Conservation (phyloP, 1,140 invertebrate genomes). For the Latrodectus geometricus region DNA sequence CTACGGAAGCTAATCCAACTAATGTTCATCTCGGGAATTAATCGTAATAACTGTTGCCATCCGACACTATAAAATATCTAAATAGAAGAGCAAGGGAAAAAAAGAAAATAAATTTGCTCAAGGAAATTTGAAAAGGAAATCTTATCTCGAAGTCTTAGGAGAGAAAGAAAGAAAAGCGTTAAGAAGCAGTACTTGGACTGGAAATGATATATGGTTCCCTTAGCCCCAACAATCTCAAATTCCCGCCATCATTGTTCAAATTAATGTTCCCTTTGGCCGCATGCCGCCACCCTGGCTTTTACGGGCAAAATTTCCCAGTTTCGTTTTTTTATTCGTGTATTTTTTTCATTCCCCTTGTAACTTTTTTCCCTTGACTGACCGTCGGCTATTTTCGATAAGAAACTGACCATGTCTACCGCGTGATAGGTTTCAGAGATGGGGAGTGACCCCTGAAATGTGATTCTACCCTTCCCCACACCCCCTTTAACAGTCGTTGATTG, state of each 20-base stretch:
- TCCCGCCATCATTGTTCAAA: constrained; percentile 60
- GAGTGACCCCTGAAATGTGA: not conserved
- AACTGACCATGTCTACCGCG: constrained; percentile 30
- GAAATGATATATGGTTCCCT: constrained; percentile 55
- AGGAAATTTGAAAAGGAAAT: constrained; percentile 54
- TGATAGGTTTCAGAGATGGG: not conserved
- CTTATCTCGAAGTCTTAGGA: constrained; percentile 7
- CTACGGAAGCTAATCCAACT: not conserved
- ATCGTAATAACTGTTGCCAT: constrained; percentile 46
- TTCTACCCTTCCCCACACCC: not conserved
- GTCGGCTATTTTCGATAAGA: constrained; percentile 60
- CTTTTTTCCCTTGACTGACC: constrained; percentile 54
- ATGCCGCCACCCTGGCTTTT: constrained; percentile 9
- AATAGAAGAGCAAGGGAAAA: not conserved
- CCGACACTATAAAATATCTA: constrained; percentile 55
- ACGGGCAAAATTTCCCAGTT: constrained; percentile 1
- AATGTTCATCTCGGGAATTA: constrained; percentile 55
- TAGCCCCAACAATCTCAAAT: constrained; percentile 60
- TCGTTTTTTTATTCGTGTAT: constrained; percentile 3
- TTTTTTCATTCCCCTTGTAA: constrained; percentile 29
- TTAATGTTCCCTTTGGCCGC: constrained; percentile 55
- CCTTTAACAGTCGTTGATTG: no score
- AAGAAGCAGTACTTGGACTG: constrained; percentile 7
- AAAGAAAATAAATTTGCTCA: constrained; percentile 15
- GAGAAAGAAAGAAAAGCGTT: not conserved